phyloP scores from a whole-genome alignment of 2,797 vertebrate genomes.

The Tapirus indicus region DNA sequence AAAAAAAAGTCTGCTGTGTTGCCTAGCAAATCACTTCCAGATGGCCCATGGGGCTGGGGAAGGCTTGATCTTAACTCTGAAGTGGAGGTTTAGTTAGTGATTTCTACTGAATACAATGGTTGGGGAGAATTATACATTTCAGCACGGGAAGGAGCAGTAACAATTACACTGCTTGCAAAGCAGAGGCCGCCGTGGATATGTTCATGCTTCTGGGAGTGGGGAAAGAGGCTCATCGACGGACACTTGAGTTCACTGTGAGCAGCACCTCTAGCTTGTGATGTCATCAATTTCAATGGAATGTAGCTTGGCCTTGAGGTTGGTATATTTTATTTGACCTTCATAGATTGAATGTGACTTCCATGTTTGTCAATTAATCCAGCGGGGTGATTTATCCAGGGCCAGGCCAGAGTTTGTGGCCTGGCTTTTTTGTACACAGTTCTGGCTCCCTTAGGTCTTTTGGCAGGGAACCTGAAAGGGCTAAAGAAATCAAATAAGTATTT shows the following conservation, averaged over 20 bases:
- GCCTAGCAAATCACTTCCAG: not conserved
- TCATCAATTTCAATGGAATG: not conserved
- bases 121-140: constrained; percentile 1
- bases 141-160: not conserved
- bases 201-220: not conserved
- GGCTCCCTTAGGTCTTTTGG: constrained; percentile 29
- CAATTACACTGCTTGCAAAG: not conserved
- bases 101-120: not conserved
- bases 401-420: constrained; percentile 41
- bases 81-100: not conserved
- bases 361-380: constrained; percentile 36
- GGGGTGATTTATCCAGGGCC: constrained; percentile 1
- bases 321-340: constrained; percentile 39
- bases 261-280: not conserved
- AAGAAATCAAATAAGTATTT: constrained; percentile 66
- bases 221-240: not conserved
- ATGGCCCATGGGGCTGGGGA: not conserved
- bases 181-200: not conserved
- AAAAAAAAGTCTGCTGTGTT: not conserved
- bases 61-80: constrained; percentile 38
- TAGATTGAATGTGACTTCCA: not conserved
- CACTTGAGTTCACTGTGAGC: not conserved
- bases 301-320: not conserved
- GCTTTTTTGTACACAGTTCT: not conserved
- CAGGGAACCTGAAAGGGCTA: constrained; percentile 33